Base-by-base conservation (phyloP, 2,797 vertebrate genomes). In the Phrynocephalus vlangalii region DNA sequence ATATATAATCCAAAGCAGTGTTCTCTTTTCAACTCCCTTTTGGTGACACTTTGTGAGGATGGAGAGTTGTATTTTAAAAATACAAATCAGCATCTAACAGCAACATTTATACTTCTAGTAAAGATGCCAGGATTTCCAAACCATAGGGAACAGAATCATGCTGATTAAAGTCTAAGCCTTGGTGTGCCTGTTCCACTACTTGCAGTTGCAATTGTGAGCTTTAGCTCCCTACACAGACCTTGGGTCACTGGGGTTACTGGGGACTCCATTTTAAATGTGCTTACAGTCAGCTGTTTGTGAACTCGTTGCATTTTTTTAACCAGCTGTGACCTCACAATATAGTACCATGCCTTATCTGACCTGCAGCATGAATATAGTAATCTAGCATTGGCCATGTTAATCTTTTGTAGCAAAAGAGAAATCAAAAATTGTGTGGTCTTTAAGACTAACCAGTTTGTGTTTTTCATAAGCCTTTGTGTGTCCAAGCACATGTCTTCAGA, bases 341-440 rank as follows among this genome's bases (percentile, higher is more conserved):
- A 63, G 22, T 82, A 52, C 9, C 86, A 26, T 79, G 60, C 18
- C 63, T 91, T 87, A 22, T 73, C 85, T 94, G 88, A 90, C 82
- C 22, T 18, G 20, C 15, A 63, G 60, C 18, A 63, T 63, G 13
- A 22, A 63, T 18, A 63, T 63, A 20, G 13, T 63, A 63, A 63
- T 63, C 60, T 63, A 63, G 60, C 60, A 63, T 16, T 63, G 18
- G 60, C 60, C 18, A 63, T 63, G 15, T 63, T 15, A 63, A 5
- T 63, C 60, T 63, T 16, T 18, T 63, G 60, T 63, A 63, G 60
- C 60, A 63, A 15, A 63, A 63, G 60, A 63, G 60, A 63, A 63
- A 15, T 16, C 60, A 18, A 10, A 63, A 63, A 15, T 20, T 18
- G 16, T 63, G 18, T 20, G 20, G 60, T 20, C 60, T 63, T 63